Conservation (phyloP, 1,140 invertebrate genomes). For the Nymphalis io region DNA sequence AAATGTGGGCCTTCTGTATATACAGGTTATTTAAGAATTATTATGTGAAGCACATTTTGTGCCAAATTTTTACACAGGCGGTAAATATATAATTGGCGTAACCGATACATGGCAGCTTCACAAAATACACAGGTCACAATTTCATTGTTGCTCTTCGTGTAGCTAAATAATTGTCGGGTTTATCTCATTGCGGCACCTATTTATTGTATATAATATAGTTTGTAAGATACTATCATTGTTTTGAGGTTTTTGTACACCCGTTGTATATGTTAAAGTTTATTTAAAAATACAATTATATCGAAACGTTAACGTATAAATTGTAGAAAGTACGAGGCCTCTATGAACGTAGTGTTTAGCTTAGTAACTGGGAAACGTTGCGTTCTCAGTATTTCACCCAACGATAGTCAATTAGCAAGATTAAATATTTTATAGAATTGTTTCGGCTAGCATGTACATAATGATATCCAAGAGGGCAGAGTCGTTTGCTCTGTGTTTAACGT, state of each 20-base stretch:
- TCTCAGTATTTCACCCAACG: constrained; percentile 77
- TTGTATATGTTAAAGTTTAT: constrained; percentile 78
- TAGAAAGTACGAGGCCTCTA: constrained; percentile 56
- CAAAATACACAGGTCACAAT: constrained; percentile 25
- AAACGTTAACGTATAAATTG: constrained; percentile 53
- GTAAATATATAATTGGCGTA: constrained; percentile 5
- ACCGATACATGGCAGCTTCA: constrained; percentile 5
- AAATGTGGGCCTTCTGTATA: constrained; percentile 67
- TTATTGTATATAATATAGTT: constrained; percentile 65
- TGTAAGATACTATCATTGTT: constrained; percentile 58
- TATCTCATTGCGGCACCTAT: constrained; percentile 35
- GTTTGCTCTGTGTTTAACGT: constrained; percentile 16
- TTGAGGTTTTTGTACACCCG: constrained; percentile 70
- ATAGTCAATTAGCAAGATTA: constrained; percentile 73
- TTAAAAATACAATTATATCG: constrained; percentile 60
- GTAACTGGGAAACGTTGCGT: constrained; percentile 56
- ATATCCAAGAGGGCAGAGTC: constrained; percentile 47
- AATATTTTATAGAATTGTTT: constrained; percentile 48
- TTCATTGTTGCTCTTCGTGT: constrained; percentile 21
- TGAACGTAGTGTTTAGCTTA: constrained; percentile 59
- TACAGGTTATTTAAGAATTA: constrained; percentile 42
- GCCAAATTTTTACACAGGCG: constrained; percentile 58
- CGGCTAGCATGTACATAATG: constrained; percentile 64
- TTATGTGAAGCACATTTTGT: constrained; percentile 63
- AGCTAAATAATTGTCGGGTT: constrained; percentile 19